These are phyloP conservation scores for Diachasmimorpha longicaudata DNA, from an alignment of 1,140 invertebrate species.

Conservation along the genomic window DNA sequence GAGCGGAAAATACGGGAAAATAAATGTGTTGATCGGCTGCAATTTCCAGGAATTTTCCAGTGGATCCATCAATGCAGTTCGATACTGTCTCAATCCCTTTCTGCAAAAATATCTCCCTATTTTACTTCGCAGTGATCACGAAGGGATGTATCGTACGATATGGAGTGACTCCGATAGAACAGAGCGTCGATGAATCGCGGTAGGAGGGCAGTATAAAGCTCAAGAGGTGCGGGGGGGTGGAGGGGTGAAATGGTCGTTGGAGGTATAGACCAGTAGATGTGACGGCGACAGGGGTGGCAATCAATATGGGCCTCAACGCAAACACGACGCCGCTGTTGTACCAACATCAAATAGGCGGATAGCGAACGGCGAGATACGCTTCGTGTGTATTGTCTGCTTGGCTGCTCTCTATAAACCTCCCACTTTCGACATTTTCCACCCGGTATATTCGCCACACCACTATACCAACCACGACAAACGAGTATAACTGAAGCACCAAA, in stretches of 20 bases:
- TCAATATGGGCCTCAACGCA: conserved; percentile 64
- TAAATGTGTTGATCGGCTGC: too few relatives aligned
- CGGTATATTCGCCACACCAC: conserved; percentile 25
- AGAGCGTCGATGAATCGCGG: too few relatives aligned
- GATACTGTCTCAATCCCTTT: too few relatives aligned
- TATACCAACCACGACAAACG: conserved; percentile 27
- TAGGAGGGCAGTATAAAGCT: too few relatives aligned
- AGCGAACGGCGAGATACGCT: conserved; percentile 53
- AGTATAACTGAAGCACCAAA: not conserved
- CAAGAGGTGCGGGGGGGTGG: not conserved
- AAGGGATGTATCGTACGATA: conserved; percentile 48
- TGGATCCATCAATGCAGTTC: too few relatives aligned
- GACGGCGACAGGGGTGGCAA: conserved; percentile 60
- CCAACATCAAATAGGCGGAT: conserved; percentile 66
- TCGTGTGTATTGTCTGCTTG: conserved; percentile 36
- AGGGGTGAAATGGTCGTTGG: not conserved
- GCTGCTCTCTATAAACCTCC: conserved; percentile 45
- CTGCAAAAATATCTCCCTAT: not conserved
- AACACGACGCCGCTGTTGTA: conserved; percentile 62
- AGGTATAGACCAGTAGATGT: conserved; percentile 30
- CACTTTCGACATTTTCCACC: conserved; percentile 55
- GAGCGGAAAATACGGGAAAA: too few relatives aligned
- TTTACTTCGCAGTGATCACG: not conserved
- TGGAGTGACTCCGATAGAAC: conserved; percentile 35
- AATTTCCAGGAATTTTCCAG: too few relatives aligned